A percentile compares a stretch with the other conserved stretches of the same genome.
Conservation (phyloP, 2,113 vertebrate species). For the Glaucidium brasilianum region DNA sequence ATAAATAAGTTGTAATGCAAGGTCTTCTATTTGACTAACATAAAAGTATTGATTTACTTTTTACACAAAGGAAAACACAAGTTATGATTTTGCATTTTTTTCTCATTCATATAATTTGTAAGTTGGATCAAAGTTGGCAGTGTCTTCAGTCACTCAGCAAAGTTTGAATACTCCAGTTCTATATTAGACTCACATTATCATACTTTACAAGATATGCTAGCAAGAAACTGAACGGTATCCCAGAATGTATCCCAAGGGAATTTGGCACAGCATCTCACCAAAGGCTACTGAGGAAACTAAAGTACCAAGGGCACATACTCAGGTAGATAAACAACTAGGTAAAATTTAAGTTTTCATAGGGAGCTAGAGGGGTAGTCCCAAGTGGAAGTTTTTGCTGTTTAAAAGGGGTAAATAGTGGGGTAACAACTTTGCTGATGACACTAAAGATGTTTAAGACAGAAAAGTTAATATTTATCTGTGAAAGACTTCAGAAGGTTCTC, state of each 20-base stretch:
- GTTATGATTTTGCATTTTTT: neutral
- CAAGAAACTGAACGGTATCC: neutral
- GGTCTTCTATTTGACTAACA: neutral
- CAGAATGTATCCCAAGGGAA: neutral
- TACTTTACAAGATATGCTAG: neutral
- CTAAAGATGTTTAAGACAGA: neutral
- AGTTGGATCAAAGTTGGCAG: neutral
- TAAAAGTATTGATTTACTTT: neutral
- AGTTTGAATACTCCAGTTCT: neutral
- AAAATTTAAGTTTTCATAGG: neutral
- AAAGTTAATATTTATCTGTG: neutral
- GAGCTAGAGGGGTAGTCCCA: neutral
- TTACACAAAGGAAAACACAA: neutral
- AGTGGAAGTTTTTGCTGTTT: neutral
- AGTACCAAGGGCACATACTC: neutral
- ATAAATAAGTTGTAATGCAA: neutral
- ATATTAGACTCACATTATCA: neutral
- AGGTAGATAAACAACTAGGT: neutral
- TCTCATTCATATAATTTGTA: neutral
- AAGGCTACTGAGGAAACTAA: neutral
- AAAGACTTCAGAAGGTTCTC: neutral
- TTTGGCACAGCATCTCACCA: neutral
- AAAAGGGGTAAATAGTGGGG: neutral
- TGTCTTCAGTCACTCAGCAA: neutral
- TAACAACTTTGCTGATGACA: neutral